Base-by-base conservation (phyloP, 2,113 vertebrate species). In the Nycticorax nycticorax region DNA sequence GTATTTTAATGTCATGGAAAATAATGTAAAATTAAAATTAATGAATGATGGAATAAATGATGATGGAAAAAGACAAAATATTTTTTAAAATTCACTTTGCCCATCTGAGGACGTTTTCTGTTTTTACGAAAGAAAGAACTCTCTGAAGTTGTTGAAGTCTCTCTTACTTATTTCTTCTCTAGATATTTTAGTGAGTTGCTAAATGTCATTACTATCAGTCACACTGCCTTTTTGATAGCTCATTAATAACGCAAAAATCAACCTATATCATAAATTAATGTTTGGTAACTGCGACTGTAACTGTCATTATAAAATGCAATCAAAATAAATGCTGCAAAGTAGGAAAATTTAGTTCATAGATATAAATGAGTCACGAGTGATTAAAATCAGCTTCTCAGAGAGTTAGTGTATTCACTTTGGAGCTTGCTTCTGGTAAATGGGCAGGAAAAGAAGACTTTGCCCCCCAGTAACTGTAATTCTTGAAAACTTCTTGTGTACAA, bases 251-350 rank as follows among this genome's bases (percentile, higher is more conserved):
- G 0, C 68, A 77, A 79, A 79, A 92, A 94, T 93, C 78, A 95
- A 56, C 52, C 67, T 64, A 67, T 86, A 74, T 56, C 4, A 75
- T 66, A 80, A 95, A 94, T 84, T 62, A 85, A 26, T 85, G 86
- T 90, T 92, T 96, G 48, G 74, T 74, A 93, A 85, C 78, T 78
- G 71, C 35, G 68, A 81, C 47, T 59, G 48, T 45, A 75, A 75
- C 73, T 82, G 53, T 67, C 90, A 84, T 93, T 73, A 84, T 60
- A 78, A 95, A 91, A 91, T 30, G 50, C 50, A 88, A 93, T 83
- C 89, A 89, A 95, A 89, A 84, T 76, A 91, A 89, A 91, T 56
- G 78, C 74, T 64, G 52, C 72, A 50, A 92, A 95, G 47, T 50
- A 59, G 71, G 91, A 89, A 96, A 92, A 82, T 75, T 60, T 74